Conservation (phyloP, 2,113 vertebrate genomes). For the Ochotona princeps region DNA sequence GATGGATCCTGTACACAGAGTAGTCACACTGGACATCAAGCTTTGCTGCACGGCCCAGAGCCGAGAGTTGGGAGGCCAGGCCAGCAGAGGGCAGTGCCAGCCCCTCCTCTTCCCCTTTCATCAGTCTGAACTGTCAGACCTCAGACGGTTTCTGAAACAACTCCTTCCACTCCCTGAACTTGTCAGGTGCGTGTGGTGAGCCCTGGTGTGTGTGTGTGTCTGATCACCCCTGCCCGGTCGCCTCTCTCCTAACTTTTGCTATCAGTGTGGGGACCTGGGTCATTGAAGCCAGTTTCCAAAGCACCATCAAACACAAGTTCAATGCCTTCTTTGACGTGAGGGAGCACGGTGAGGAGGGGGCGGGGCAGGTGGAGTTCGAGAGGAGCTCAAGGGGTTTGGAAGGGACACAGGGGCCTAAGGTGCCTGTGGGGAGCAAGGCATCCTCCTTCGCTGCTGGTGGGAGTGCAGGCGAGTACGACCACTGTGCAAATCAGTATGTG, state of each 20-base stretch:
- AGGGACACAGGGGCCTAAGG: too few relatives aligned
- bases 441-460: too few relatives aligned
- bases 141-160: accelerated
- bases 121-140: constrained; percentile 5
- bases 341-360: constrained; percentile 51
- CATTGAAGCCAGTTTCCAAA: constrained; percentile 57
- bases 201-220: too few relatives aligned
- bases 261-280: constrained; percentile 68
- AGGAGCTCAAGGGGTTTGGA: neutral
- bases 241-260: neutral
- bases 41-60: neutral
- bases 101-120: neutral
- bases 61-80: neutral
- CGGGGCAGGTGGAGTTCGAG: too few relatives aligned
- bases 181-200: neutral
- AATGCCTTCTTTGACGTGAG: constrained; percentile 53
- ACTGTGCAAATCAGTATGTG: too few relatives aligned
- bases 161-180: constrained; percentile 48
- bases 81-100: too few relatives aligned
- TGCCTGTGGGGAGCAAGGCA: too few relatives aligned
- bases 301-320: constrained; percentile 35
- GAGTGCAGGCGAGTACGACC: too few relatives aligned
- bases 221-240: too few relatives aligned
- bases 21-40: constrained; percentile 62
- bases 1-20: neutral